Base-by-base conservation (phyloP, 1,140 invertebrate species). In the Aphis craccivora region DNA sequence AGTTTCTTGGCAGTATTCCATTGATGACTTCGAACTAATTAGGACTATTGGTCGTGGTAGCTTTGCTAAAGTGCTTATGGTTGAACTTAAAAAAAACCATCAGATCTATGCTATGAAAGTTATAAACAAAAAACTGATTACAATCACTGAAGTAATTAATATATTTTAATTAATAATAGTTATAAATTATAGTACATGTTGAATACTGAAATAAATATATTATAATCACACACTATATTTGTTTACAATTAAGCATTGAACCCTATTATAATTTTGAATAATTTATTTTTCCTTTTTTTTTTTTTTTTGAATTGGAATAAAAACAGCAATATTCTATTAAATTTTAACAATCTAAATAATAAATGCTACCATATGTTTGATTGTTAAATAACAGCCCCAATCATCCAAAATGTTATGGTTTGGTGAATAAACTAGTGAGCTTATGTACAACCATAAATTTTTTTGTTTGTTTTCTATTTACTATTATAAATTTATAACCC, bases 61-160 rank as follows among this genome's bases (percentile, higher is more conserved):
- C 84, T 99, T 99, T 95, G 99, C 99, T 76, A 99, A 99, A 96
- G 99, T 99, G n/a, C 96, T 99, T 90, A 99, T 99, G 98, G 99
- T 99, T 14, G 99, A 99, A 95, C 96, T 99, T 94, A 99, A 98
- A 95, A 97, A 97, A 94, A 99, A 99, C 67, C 97, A 97, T 94
- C 96, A 99, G 94, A 98, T 99, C 94, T 99, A 99, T 96, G 99
- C 99, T 30, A 99, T 99, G 98, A 99, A 99, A 96, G 99, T 99
- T 94, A 99, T 99, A 95, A 99, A 99, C 95, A 99, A 99, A 95
- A 98, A 99, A 35, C 96, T 99, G 93, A 99, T 99, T 84, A 99
- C 98, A 76, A 99, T 99, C 95, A 99, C 99, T 96, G 99, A 99
- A 96, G 96, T 97, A 94, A 94, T 94, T 88, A 48, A 51, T 53